A percentile compares a stretch with the other conserved stretches of the same genome.
Evolutionary conservation across 2,888 invertebrate genomes (phyloP).

Genomic region (Epinotia nisella): DNA sequence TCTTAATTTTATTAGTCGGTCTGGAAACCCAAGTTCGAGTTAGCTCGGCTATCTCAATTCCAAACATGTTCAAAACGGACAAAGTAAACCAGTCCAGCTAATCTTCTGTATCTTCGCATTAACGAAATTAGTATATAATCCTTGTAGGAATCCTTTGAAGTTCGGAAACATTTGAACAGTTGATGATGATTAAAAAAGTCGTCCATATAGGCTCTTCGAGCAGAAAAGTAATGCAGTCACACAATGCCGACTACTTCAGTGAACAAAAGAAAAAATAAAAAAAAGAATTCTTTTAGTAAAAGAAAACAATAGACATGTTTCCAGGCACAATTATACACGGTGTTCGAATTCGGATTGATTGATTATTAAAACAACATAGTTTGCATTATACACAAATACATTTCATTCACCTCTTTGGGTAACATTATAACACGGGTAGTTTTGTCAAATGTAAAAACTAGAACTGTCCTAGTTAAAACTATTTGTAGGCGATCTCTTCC

Average conservation of each 20-base stretch:
- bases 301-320: background rate
- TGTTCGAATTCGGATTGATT: background rate
- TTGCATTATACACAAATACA: background rate
- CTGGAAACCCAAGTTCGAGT: constrained; percentile 1
- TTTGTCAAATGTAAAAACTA: no score
- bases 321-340: background rate
- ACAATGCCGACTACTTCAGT: constrained; percentile 5
- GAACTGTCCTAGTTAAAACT: no score
- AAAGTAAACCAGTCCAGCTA: constrained; percentile 28
- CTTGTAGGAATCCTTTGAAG: constrained; percentile 32
- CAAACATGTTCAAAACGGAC: constrained; percentile 1
- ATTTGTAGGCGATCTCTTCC: no score
- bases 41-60: constrained; percentile 1
- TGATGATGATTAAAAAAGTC: constrained; percentile 32
- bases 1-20: background rate
- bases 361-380: background rate
- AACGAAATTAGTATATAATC: constrained; percentile 39
- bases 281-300: background rate
- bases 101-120: constrained; percentile 39
- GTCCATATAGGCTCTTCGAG: constrained; percentile 11
- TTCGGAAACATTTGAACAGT: constrained; percentile 32
- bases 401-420: no score
- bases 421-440: no score
- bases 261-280: background rate
- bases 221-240: constrained; percentile 2